Base-by-base conservation (phyloP, 30 jellyfish, hydroid and myxozoan species). In the Chironex yamaguchii region DNA sequence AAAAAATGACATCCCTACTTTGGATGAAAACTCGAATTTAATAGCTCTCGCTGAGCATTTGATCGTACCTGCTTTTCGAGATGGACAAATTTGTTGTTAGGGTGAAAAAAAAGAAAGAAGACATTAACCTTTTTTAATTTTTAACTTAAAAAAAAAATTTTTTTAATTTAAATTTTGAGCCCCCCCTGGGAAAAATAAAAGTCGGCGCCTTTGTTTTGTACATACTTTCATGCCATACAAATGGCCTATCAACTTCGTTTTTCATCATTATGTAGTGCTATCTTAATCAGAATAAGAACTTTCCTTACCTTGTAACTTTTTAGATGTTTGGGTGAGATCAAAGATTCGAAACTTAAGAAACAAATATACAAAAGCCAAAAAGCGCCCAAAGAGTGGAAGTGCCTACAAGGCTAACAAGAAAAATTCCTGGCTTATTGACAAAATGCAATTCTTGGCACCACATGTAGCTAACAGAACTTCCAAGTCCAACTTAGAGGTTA, bases 21-120 rank as follows among this genome's bases (percentile, higher is more conserved):
- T 68, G 75, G 82, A 68, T 29, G 82, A 68, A 68, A 68, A 33
- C 82, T 68, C 82, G 82, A 68, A 29, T 63, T 63, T 63, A 63
- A 63, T 63, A 63, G 77, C 77, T 63, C 77, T 63, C 77, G 28
- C 54, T 63, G 77, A 63, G 77, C 77, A 63, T 63, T 63, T 3
- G 77, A 63, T 63, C 77, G 77, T 22, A 63, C 77, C 77, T 63
- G 77, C 77, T 63, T 63, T 63, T 63, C 77, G 30, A 63, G 77
- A 63, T 63, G 77, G 77, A 27, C 36, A 63, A n/a, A 63, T 63
- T 63, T 63, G 34, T 63, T 63, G 77, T 63, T 23, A 63, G 77
- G 77, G 34, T 21, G 77, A 63, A 63, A 25, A 63, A 63, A 63
- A 63, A 63, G 77, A 63, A 63, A 63, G 34, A 63, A 63, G 77